Percentiles rank a stretch among this genome's conserved stretches.
phyloP scores from a whole-genome alignment of 1,140 invertebrate species.

The Lutraria rhynchaena region DNA sequence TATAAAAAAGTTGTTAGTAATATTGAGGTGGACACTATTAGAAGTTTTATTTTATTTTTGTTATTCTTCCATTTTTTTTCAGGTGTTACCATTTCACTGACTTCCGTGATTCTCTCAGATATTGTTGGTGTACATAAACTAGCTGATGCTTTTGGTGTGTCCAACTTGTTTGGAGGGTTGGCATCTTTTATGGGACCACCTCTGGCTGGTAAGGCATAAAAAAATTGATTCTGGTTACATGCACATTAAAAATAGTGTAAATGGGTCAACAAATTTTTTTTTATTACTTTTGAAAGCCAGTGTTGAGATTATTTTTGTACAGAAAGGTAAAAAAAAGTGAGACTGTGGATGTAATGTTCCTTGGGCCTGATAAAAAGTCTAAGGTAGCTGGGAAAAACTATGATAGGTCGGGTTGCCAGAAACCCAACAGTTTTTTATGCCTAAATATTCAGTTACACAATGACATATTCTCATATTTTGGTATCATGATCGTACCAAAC shows the following conservation, averaged over 20 bases:
- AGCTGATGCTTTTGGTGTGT: conserved; percentile 27
- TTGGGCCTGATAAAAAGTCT: no score
- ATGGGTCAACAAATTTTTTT: not conserved
- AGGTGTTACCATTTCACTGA: conserved; percentile 44
- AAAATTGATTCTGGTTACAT: not conserved
- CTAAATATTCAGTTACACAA: no score
- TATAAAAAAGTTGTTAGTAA: no score
- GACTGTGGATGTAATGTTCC: not conserved
- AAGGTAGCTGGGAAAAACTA: no score
- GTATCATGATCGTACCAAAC: no score
- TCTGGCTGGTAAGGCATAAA: conserved; percentile 19
- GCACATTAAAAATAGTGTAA: not conserved
- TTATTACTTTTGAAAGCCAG: not conserved
- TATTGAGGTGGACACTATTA: no score
- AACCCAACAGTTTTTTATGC: not conserved
- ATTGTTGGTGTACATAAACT: conserved; percentile 48
- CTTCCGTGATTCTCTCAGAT: conserved; percentile 32
- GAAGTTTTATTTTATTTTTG: no score
- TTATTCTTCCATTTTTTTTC: no score
- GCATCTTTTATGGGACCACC: conserved; percentile 32
- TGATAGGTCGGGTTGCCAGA: not conserved
- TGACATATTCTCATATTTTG: no score
- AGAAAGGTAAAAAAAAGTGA: no score
- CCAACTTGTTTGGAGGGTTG: conserved; percentile 30
- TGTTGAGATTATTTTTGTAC: not conserved